A percentile compares a stretch with the other conserved stretches of the same genome.
phyloP scores from a whole-genome alignment of 2,113 vertebrate genomes.

The Triplophysa dalaica region DNA sequence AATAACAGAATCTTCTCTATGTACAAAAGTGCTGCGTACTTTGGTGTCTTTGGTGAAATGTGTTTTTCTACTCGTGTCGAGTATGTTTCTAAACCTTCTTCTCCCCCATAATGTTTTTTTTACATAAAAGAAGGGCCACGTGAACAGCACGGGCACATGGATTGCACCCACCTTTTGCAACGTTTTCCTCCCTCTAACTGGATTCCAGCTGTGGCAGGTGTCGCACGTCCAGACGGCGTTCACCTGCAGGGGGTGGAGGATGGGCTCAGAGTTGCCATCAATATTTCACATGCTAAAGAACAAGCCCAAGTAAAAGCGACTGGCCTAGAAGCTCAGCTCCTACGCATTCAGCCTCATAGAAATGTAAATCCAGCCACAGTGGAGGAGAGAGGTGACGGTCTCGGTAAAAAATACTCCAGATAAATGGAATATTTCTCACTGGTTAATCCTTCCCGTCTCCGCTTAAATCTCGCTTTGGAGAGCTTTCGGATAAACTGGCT shows the following conservation, averaged over 20 bases:
- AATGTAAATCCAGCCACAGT: constrained; percentile 66
- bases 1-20: too few species aligned
- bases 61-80: too few species aligned
- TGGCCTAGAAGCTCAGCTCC: constrained; percentile 52
- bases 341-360: constrained; percentile 62
- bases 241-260: constrained; percentile 31
- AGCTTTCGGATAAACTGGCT: constrained; percentile 62
- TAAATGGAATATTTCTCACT: constrained; percentile 55
- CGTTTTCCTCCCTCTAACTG: constrained; percentile 30
- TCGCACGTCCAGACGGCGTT: neutral
- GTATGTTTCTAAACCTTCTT: neutral
- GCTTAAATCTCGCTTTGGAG: constrained; percentile 57
- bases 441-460: constrained; percentile 33
- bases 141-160: neutral
- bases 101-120: neutral
- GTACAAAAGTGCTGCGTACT: too few species aligned
- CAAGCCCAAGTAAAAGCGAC: constrained; percentile 27
- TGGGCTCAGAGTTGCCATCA: constrained; percentile 36
- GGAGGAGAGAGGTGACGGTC: constrained; percentile 52
- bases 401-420: constrained; percentile 59
- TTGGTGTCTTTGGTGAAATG: too few species aligned
- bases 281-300: constrained; percentile 48
- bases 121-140: neutral
- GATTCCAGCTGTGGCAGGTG: constrained; percentile 17
- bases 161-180: neutral